phyloP scores from a whole-genome alignment of 2,888 invertebrate genomes.

The Bombyx huttoni region DNA sequence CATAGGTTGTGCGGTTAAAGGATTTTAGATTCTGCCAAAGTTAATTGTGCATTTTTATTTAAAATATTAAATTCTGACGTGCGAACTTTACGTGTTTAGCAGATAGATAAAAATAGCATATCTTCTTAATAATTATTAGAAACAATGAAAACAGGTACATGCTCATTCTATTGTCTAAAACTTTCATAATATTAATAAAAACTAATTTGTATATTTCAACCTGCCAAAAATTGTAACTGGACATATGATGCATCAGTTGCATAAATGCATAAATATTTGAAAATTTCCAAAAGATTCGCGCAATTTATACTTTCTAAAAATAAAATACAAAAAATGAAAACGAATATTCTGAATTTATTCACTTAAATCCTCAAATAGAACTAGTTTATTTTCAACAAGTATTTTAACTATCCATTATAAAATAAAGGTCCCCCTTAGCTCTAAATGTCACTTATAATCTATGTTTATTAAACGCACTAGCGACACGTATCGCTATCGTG shows the following conservation, averaged over 20 bases:
- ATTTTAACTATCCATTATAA: no score
- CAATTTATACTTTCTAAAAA: neutral
- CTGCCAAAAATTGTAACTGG: conserved; percentile 6
- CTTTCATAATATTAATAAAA: conserved; percentile 4
- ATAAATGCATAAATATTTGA: neutral
- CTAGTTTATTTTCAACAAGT: no score
- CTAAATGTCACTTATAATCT: no score
- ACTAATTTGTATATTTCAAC: neutral
- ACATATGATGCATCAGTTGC: conserved; percentile 12
- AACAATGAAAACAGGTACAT: conserved; percentile 45
- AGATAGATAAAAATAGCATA: conserved; percentile 41
- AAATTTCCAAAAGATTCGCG: conserved; percentile 1
- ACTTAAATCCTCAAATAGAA: no score
- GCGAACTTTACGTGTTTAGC: conserved; percentile 28
- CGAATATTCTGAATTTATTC: no score
- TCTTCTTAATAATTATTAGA: conserved; percentile 37
- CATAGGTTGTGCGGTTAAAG: conserved; percentile 31
- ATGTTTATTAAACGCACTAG: no score
- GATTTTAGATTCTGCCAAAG: conserved; percentile 54
- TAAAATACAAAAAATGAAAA: no score
- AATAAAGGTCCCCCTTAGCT: no score
- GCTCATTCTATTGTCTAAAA: conserved; percentile 24
- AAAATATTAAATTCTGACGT: conserved; percentile 44
- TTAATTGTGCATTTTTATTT: conserved; percentile 52
- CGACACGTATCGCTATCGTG: no score